These are phyloP conservation scores for Poeciliopsis turneri DNA, from an alignment of 2,797 vertebrate species.

Conservation along the genomic window DNA sequence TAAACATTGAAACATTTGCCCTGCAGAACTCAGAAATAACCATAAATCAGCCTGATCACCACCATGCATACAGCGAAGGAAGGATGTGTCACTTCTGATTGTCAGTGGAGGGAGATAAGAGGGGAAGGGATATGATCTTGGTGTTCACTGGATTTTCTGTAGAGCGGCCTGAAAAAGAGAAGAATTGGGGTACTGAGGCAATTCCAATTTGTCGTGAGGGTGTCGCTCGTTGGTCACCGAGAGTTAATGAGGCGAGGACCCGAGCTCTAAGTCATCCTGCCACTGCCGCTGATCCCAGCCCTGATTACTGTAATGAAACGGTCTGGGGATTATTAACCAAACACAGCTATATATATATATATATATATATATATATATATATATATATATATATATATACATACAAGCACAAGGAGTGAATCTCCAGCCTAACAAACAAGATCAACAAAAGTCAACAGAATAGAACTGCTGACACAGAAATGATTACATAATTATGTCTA, in stretches of 20 bases:
- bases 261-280: slow-evolving; percentile 87
- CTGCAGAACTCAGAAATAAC: background rate
- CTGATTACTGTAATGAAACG: slow-evolving; percentile 90
- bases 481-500: slow-evolving; percentile 35
- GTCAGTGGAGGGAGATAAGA: slow-evolving; percentile 24
- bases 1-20: background rate
- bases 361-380: slow-evolving; percentile 33
- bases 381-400: slow-evolving; percentile 4
- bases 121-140: slow-evolving; percentile 42
- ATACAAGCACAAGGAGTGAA: slow-evolving; percentile 47
- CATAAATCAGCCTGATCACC: background rate
- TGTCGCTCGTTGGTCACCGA: slow-evolving; percentile 75
- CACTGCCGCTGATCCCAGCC: slow-evolving; percentile 80
- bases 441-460: slow-evolving; percentile 37
- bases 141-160: slow-evolving; percentile 29
- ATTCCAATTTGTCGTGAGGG: slow-evolving; percentile 84
- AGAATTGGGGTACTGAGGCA: slow-evolving; percentile 69
- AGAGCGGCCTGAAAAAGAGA: slow-evolving; percentile 41
- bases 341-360: slow-evolving; percentile 55
- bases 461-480: slow-evolving; percentile 32
- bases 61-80: background rate
- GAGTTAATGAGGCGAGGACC: slow-evolving; percentile 87
- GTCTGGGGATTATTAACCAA: slow-evolving; percentile 88
- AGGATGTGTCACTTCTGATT: slow-evolving; percentile 27
- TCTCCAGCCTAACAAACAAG: slow-evolving; percentile 43